Conservation (phyloP, 2,888 invertebrate genomes). For the Hipparchia sbordonii region DNA sequence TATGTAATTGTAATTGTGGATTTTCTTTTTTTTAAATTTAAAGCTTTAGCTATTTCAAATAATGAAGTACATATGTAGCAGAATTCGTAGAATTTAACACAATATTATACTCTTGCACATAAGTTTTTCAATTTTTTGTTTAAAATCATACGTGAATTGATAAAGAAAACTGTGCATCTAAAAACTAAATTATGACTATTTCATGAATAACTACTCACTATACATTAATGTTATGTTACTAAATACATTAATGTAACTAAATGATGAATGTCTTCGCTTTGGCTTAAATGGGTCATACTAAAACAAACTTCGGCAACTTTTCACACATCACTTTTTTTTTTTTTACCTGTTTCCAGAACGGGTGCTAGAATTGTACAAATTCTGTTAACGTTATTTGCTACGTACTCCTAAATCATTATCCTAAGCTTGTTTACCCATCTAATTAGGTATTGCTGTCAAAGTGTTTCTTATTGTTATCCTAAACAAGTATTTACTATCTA, state of each 20-base stretch:
- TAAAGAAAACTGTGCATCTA: not conserved
- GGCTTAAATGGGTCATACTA: not conserved
- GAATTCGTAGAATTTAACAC: not conserved
- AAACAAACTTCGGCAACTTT: not conserved
- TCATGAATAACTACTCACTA: not conserved
- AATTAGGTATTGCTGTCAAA: not conserved
- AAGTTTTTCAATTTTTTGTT: not conserved
- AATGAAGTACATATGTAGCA: not conserved
- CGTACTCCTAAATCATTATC: not conserved
- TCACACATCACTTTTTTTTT: not conserved
- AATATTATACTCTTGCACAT: not conserved
- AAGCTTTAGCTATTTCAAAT: not conserved
- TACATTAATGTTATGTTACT: not conserved
- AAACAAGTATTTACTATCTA: too few relatives aligned
- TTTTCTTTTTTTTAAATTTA: not conserved
- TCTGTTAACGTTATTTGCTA: not conserved
- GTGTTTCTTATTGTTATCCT: too few relatives aligned
- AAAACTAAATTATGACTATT: not conserved
- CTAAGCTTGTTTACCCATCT: not conserved
- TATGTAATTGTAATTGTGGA: too few relatives aligned
- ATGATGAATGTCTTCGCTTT: not conserved
- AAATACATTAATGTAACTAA: not conserved
- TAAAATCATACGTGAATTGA: too few relatives aligned
- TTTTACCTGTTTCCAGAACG: conserved; percentile 10
- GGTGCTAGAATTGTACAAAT: conserved; percentile 1